Conservation (phyloP, 2,888 invertebrate species). For the Nysson spinosus region DNA sequence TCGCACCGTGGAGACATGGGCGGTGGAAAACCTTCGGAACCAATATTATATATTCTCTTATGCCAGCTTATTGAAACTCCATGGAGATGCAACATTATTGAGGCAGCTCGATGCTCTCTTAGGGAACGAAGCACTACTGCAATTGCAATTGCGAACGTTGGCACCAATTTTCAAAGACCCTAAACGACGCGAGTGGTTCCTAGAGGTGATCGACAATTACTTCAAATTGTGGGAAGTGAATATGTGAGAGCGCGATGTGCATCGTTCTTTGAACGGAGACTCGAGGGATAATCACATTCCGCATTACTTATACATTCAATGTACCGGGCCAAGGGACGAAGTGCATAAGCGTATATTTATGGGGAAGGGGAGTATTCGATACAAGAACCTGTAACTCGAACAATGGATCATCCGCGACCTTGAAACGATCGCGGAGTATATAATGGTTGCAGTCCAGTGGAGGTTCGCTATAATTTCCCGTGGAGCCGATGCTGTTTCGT, state of each 20-base stretch:
- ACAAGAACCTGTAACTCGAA: conserved; percentile 6
- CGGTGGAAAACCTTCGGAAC: conserved; percentile 83
- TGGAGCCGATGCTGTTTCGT: conserved; percentile 24
- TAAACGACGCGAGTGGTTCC: conserved; percentile 88
- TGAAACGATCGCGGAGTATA: conserved; percentile 7
- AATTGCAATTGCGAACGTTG: conserved; percentile 88
- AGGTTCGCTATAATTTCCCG: conserved; percentile 29
- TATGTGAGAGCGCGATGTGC: conserved; percentile 82
- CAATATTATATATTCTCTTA: conserved; percentile 91
- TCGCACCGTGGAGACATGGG: conserved; percentile 88
- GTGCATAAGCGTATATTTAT: neutral
- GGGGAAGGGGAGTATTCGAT: neutral
- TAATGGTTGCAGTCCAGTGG: conserved; percentile 13
- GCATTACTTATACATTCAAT: conserved; percentile 8
- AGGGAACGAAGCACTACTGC: conserved; percentile 90
- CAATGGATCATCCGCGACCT: conserved; percentile 9
- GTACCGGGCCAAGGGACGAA: neutral
- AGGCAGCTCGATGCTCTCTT: conserved; percentile 85
- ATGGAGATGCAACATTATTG: conserved; percentile 86
- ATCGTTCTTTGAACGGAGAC: conserved; percentile 1
- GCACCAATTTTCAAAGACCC: conserved; percentile 88
- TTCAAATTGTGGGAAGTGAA: conserved; percentile 94
- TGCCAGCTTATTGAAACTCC: conserved; percentile 88
- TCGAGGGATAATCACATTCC: neutral
- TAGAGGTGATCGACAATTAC: conserved; percentile 93